Evolutionary conservation across 92 coral and sea anemone genomes (phyloP), one percentile per base, ranked within the genome.

Genomic region (Scolanthus callimorphus): DNA sequence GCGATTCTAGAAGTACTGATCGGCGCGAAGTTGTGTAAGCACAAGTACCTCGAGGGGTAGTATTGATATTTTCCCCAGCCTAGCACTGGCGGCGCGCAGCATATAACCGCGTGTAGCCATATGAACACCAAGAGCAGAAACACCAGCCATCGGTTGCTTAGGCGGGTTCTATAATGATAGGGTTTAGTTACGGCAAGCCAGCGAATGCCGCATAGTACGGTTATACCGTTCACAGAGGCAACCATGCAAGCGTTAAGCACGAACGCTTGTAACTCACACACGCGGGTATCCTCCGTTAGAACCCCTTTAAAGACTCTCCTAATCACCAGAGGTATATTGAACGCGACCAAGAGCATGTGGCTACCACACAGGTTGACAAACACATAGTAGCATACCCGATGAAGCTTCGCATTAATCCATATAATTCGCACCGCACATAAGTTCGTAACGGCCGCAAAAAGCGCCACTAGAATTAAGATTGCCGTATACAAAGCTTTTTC

Each of bases 141-240:
- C 22, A 66, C 54, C 27, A 66, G 50, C 73, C 73, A 66, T 19
- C 54, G 51, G n/a, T 66, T 66, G 1, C 51, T 62, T 10, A 66
- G 57, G 4, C 51, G 17, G 44, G 51, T 66, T n/a, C 73, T 51
- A 13, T 66, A 66, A 17, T 54, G 62, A 54, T 66, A 66, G 1
- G 73, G 73, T 41, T 59, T 37, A 0, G 73, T 66, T 15, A 66
- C 54, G 62, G 73, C 73, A 41, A 66, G 20, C 73, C 73, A 66
- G 26, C 73, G 3, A 9, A 66, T 51, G 13, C 73, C 51, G 17
- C 73, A 66, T 3, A 66, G 51, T 13, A 66, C 54, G 0, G 73
- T 62, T 17, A 66, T 66, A 1, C 73, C 73, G 28, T 62, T 51
- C 0, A 66, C 54, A 51, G 73, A 66, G 1, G 73, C 73, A 17